Percentiles rank a stretch among this genome's conserved stretches.
phyloP scores from a whole-genome alignment of 2,797 vertebrate species.

The Neopelma chrysocephalum region DNA sequence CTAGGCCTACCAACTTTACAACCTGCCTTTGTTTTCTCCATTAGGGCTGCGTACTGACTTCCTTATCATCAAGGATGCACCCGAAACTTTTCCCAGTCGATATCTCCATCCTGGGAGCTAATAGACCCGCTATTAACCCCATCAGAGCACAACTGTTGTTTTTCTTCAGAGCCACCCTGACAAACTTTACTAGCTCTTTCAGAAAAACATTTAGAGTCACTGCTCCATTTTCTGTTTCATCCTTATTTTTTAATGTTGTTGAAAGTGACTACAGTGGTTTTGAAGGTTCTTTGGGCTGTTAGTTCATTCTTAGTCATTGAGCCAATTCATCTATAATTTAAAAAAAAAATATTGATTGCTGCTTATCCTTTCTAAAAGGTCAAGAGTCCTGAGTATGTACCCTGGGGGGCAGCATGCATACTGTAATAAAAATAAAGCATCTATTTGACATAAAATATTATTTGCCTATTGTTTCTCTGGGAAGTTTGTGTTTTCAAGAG shows the following conservation, averaged over 20 bases:
- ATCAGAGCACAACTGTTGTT: background rate
- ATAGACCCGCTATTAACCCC: too few species aligned
- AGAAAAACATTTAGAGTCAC: background rate
- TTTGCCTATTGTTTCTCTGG: background rate
- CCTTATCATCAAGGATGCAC: too few species aligned
- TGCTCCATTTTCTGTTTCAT: background rate
- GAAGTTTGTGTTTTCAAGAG: background rate
- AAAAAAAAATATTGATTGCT: background rate
- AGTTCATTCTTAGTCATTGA: background rate
- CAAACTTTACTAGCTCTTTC: background rate
- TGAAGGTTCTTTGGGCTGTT: background rate
- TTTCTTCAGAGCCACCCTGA: background rate
- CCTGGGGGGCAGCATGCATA: background rate
- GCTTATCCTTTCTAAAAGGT: background rate
- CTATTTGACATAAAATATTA: background rate
- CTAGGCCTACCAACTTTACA: too few species aligned
- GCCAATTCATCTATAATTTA: background rate
- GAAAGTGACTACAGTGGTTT: background rate
- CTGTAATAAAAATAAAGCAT: background rate
- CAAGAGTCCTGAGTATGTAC: background rate
- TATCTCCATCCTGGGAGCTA: too few species aligned
- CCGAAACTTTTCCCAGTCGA: too few species aligned
- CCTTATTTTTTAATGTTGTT: background rate
- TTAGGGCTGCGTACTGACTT: too few species aligned
- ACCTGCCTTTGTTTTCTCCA: too few species aligned